phyloP scores from a whole-genome alignment of 2,888 invertebrate species.

The Strigamia transsilvanica region DNA sequence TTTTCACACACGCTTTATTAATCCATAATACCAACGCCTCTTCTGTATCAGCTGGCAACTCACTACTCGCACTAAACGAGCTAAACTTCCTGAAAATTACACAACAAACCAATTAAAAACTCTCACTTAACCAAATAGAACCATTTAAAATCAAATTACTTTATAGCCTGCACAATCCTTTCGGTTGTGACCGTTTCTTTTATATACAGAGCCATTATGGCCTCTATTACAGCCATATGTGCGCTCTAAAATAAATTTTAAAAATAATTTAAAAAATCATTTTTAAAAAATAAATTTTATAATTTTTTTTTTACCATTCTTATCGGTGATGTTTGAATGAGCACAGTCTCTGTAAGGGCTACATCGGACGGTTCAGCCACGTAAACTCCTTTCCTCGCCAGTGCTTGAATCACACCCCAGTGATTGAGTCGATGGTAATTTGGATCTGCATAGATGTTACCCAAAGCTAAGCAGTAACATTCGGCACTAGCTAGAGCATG shows the following conservation, averaged over 20 bases:
- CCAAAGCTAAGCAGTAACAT: constrained; percentile 90
- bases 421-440: constrained; percentile 96
- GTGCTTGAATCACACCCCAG: constrained; percentile 91
- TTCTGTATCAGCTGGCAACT: constrained; percentile 74
- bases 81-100: constrained; percentile 58
- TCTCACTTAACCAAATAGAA: neutral
- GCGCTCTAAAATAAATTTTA: constrained; percentile 74
- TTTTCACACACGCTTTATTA: constrained; percentile 82
- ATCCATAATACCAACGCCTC: constrained; percentile 88
- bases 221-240: constrained; percentile 95
- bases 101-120: neutral
- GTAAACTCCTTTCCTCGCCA: constrained; percentile 89
- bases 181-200: constrained; percentile 90
- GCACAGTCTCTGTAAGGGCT: constrained; percentile 92
- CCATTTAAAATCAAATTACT: constrained; percentile 63
- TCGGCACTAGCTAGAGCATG: constrained; percentile 92
- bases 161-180: constrained; percentile 83
- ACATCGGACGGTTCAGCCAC: constrained; percentile 83
- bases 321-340: constrained; percentile 94
- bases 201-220: constrained; percentile 91
- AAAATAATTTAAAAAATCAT: neutral
- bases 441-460: constrained; percentile 95
- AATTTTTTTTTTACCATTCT: constrained; percentile 76
- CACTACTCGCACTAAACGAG: constrained; percentile 65
- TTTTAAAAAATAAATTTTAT: neutral